These are phyloP conservation scores for Nymphalis c-album DNA, from an alignment of 2,888 invertebrate genomes.

Conservation along the genomic window DNA sequence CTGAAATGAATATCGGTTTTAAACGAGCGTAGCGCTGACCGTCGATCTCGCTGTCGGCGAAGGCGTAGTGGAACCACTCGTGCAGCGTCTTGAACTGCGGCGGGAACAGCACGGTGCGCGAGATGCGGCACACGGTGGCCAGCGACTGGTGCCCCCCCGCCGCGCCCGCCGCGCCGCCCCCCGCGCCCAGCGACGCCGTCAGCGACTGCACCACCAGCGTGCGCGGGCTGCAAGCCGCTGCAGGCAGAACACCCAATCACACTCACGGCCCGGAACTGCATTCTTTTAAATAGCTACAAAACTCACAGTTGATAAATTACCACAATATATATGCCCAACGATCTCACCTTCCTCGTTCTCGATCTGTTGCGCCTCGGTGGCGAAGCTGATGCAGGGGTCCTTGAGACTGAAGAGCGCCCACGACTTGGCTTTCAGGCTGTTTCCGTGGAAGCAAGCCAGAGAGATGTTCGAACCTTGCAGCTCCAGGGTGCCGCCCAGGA, in stretches of 20 bases:
- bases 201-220: conserved; percentile 87
- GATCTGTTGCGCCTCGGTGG: conserved; percentile 95
- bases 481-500: conserved; percentile 94
- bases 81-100: conserved; percentile 96
- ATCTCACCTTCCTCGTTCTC: conserved; percentile 83
- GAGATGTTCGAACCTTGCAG: conserved; percentile 94
- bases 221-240: background rate
- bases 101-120: conserved; percentile 94
- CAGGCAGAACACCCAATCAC: no score
- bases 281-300: no score
- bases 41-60: conserved; percentile 96
- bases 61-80: conserved; percentile 99
- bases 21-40: conserved; percentile 74
- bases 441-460: conserved; percentile 97
- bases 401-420: conserved; percentile 97
- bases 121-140: conserved; percentile 96
- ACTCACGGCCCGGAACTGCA: background rate
- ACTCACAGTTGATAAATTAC: no score
- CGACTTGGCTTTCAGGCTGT: conserved; percentile 96
- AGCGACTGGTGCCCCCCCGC: conserved; percentile 90
- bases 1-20: no score
- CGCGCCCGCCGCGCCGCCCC: conserved; percentile 75
- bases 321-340: no score
- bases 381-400: conserved; percentile 95
- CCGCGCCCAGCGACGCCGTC: conserved; percentile 86